A percentile compares a stretch with the other conserved stretches of the same genome.
Evolutionary conservation across 2,888 invertebrate species (phyloP).

Genomic region (Labia minor): DNA sequence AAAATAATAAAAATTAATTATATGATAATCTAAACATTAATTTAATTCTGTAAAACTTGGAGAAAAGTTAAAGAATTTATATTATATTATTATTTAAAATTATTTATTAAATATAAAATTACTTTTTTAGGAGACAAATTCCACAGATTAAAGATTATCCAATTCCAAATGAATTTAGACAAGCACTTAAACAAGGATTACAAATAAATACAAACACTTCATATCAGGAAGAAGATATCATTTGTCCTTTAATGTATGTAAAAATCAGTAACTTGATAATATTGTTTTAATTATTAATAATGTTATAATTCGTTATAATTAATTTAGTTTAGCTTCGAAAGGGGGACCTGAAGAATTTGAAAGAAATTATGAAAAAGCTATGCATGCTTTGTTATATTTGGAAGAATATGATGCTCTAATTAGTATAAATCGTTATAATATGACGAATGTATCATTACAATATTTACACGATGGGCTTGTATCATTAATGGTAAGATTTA

Average conservation of each 20-base stretch:
- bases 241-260: background rate
- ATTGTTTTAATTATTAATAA: no score
- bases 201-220: background rate
- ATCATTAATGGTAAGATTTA: constrained; percentile 24
- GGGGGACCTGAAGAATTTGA: background rate
- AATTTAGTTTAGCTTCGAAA: background rate
- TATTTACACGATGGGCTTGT: constrained; percentile 15
- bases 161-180: background rate
- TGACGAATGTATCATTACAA: constrained; percentile 24
- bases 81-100: no score
- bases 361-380: constrained; percentile 29
- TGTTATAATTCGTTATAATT: background rate
- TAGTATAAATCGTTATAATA: constrained; percentile 32
- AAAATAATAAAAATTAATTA: no score
- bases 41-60: no score
- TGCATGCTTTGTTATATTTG: constrained; percentile 30
- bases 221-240: background rate
- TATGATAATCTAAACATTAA: no score
- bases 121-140: no score
- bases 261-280: no score
- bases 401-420: constrained; percentile 33
- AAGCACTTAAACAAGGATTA: background rate
- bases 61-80: no score
- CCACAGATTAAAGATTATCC: background rate
- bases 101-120: no score